Evolutionary conservation across 2,797 vertebrate species (phyloP), one percentile per base, ranked within the genome.

Genomic region (Lutjanus campechanus): DNA sequence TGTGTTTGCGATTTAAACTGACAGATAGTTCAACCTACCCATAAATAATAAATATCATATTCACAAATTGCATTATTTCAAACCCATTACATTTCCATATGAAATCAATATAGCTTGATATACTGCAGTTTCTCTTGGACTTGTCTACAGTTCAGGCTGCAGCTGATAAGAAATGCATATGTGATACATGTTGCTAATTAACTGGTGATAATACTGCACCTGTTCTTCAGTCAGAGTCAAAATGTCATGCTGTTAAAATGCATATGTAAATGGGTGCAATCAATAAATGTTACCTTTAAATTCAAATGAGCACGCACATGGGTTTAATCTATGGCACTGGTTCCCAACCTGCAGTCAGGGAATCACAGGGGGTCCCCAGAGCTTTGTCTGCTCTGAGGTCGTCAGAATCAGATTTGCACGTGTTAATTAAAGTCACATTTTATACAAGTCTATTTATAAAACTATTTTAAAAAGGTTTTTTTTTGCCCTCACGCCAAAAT

Each of bases 1-100:
- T 53, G 25, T 55, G 40, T 73, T 47, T n/a, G 53, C 8, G 6
- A 76, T 71, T 49, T 47, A 50, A 77, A 61, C 19, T 29, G 66
- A 51, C 47, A 19, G 29, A 54, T 20, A 36, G 41, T 65, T 70
- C 53, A 5, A 62, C 5, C 55, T 8, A 6, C n/a, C 20, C 13
- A 19, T 59, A 10, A 36, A 60, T 55, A 59, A 69, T 40, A 19
- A 49, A 82, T 46, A 49, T 43, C 11, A 54, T 41, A 46, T 19
- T 49, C 62, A 63, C 43, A 47, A 40, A 61, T 8, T 25, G 9
- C 19, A 63, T 66, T 66, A 49, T 65, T 76, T 47, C 1, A 60
- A 67, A 62, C 0, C 19, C 20, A 36, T 55, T 56, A n/a, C 1
- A 41, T 69, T 60, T 63, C 44, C 11, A 29, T 8, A 11, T 40